Evolutionary conservation across 2,888 invertebrate genomes (phyloP).

Genomic region (Aspidapion aeneum): DNA sequence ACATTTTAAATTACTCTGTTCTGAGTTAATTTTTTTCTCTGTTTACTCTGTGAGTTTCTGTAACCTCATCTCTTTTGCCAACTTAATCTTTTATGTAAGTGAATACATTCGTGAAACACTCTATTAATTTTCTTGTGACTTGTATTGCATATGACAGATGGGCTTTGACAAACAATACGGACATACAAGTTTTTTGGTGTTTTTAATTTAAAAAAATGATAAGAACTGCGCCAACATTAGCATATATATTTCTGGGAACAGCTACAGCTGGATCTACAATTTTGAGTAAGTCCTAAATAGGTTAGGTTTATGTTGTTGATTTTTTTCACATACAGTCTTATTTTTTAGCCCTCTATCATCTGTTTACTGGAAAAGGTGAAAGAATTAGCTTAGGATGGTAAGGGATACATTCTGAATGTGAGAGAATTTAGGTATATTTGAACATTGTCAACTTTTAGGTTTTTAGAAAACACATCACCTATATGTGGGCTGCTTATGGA

Average conservation of each 20-base stretch:
- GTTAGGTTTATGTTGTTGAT: no score
- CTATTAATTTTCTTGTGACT: no score
- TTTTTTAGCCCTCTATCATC: conserved; percentile 57
- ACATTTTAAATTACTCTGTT: no score
- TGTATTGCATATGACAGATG: no score
- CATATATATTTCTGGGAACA: conserved; percentile 43
- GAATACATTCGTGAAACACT: no score
- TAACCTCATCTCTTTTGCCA: no score
- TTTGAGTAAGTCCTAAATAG: conserved; percentile 34
- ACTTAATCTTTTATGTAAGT: no score
- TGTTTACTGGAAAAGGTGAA: conserved; percentile 84
- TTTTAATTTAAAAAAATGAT: conserved; percentile 2
- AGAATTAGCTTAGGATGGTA: conserved; percentile 83
- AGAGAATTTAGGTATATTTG: neutral
- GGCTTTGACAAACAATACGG: no score
- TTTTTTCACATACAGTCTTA: no score
- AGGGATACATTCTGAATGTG: conserved; percentile 3
- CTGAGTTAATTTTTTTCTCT: no score
- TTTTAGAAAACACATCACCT: conserved; percentile 84
- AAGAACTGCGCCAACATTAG: conserved; percentile 42
- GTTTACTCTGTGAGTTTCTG: no score
- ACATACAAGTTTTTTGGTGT: conserved; percentile 16
- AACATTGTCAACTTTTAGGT: conserved; percentile 39
- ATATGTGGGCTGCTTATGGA: conserved; percentile 95
- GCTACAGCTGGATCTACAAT: conserved; percentile 41